Evolutionary conservation across 2,113 vertebrate species (phyloP).

Genomic region (Grus americana): DNA sequence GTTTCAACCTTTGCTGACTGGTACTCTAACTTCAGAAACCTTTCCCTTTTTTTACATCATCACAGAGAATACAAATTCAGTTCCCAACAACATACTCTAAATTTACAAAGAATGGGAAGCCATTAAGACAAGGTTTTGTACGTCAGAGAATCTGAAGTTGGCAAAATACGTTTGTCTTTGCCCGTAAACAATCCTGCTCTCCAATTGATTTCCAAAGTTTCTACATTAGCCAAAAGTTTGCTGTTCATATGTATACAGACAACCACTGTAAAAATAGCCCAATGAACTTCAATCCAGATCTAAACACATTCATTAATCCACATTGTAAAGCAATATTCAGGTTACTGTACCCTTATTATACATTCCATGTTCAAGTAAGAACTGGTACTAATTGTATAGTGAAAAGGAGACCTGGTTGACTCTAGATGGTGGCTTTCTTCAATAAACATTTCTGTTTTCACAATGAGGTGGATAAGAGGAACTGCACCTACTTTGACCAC

Average conservation of each 20-base stretch:
- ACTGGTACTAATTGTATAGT: not conserved
- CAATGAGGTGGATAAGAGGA: not conserved
- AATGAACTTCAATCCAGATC: not conserved
- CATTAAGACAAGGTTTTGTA: slow-evolving; percentile 30
- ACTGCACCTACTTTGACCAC: not conserved
- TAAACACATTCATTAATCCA: not conserved
- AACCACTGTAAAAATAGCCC: not conserved
- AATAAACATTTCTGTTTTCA: not conserved
- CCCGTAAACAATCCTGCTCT: accelerated
- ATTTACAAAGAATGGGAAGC: not conserved
- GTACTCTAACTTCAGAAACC: slow-evolving; percentile 20
- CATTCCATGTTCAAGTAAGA: not conserved
- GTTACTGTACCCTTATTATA: not conserved
- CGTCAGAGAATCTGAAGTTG: not conserved
- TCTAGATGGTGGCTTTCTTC: not conserved
- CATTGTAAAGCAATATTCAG: not conserved
- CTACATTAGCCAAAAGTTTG: not conserved
- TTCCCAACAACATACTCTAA: slow-evolving; percentile 22
- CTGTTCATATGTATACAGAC: not conserved
- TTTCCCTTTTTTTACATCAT: slow-evolving; percentile 13
- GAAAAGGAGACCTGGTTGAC: not conserved
- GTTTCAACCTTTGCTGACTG: not conserved
- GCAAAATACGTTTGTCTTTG: not conserved
- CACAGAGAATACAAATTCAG: slow-evolving; percentile 52
- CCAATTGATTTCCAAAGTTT: not conserved